These are phyloP conservation scores for Meteorus colon DNA, from an alignment of 2,888 invertebrate genomes.

Conservation along the genomic window DNA sequence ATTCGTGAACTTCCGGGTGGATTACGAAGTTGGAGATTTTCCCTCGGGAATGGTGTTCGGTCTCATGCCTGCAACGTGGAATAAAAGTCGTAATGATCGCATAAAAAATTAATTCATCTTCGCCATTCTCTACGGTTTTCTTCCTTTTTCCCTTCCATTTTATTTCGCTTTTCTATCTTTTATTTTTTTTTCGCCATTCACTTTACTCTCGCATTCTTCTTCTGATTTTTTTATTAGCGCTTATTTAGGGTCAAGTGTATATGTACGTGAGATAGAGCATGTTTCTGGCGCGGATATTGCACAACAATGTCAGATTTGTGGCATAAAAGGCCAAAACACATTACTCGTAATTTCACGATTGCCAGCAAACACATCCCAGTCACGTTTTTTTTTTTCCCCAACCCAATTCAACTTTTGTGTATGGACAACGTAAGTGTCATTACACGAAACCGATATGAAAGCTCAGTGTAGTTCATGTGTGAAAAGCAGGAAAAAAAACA, in stretches of 20 bases:
- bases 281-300: not conserved
- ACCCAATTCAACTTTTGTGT: not conserved
- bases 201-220: not conserved
- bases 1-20: conserved; percentile 40
- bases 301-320: conserved; percentile 19
- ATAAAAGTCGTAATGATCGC: conserved; percentile 38
- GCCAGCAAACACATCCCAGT: conserved; percentile 37
- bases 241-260: conserved; percentile 37
- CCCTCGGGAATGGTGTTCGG: conserved; percentile 20
- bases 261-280: conserved; percentile 23
- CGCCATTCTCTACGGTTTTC: not conserved
- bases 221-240: conserved; percentile 30
- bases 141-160: conserved; percentile 3
- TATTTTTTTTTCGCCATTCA: conserved; percentile 26
- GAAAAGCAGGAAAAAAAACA: not conserved
- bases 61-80: conserved; percentile 6
- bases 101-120: conserved; percentile 28
- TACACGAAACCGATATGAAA: conserved; percentile 12
- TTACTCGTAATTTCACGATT: conserved; percentile 39
- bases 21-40: conserved; percentile 38
- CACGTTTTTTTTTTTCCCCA: conserved; percentile 43
- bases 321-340: conserved; percentile 17
- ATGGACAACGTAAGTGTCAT: not conserved
- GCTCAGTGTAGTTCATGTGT: not conserved
- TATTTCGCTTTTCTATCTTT: conserved; percentile 1